Conservation (phyloP, 64 coral and sea anemone species). For the Dendrophyllia cribrosa region DNA sequence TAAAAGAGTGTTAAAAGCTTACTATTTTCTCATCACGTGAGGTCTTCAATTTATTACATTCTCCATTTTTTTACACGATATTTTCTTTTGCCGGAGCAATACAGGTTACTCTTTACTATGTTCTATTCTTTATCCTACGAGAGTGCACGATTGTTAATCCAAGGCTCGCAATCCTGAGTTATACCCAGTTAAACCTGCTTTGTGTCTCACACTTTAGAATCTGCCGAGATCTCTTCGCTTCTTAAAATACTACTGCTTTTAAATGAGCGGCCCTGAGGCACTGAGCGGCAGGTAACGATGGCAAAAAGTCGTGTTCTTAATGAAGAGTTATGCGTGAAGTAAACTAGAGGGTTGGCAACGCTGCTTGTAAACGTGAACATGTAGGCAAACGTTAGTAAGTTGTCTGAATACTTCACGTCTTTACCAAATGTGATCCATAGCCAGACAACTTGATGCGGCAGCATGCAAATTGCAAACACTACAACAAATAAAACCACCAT, state of each 20-base stretch:
- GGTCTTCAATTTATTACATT: no score
- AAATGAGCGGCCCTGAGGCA: background rate
- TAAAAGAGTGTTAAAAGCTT: no score
- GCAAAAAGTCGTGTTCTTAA: slow-evolving; percentile 28
- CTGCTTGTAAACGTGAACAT: slow-evolving; percentile 85
- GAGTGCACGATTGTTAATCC: no score
- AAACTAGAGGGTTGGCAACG: slow-evolving; percentile 79
- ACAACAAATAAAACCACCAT: slow-evolving; percentile 71
- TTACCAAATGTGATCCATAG: slow-evolving; percentile 63
- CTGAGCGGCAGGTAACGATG: background rate
- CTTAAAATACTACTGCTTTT: background rate
- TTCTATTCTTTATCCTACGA: no score
- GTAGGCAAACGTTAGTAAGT: slow-evolving; percentile 73
- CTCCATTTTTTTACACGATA: no score
- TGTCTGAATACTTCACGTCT: background rate
- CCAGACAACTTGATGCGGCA: slow-evolving; percentile 87
- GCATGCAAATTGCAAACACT: slow-evolving; percentile 87
- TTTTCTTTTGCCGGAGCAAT: no score
- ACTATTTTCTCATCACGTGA: no score
- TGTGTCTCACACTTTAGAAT: background rate
- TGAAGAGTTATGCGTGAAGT: slow-evolving; percentile 73
- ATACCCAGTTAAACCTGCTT: background rate
- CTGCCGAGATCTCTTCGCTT: background rate
- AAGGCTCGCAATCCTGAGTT: no score
- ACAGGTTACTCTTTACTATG: no score